These are phyloP conservation scores for Troilus luridus DNA, from an alignment of 2,888 invertebrate species.

Conservation along the genomic window DNA sequence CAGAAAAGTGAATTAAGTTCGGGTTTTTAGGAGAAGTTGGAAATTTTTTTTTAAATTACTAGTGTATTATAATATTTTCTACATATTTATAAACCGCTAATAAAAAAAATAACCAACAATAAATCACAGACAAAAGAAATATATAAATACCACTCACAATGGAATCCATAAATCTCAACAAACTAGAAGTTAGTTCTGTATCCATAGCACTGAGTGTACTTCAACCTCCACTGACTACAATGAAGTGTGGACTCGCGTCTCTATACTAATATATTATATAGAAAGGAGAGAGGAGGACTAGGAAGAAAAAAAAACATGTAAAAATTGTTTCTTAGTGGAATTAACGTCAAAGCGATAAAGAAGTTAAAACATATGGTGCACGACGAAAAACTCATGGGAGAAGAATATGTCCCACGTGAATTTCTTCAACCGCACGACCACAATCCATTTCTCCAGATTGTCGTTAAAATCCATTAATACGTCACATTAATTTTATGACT, in stretches of 20 bases:
- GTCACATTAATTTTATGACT: not conserved
- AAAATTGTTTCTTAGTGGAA: conserved; percentile 22
- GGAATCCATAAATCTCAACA: not conserved
- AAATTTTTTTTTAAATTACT: too few species aligned
- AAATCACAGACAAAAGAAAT: not conserved
- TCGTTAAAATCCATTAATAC: not conserved
- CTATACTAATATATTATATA: conserved; percentile 9
- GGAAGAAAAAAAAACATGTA: not conserved
- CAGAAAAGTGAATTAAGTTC: too few species aligned
- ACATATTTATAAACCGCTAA: not conserved
- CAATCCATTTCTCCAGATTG: not conserved
- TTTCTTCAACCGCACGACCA: not conserved
- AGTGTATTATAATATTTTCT: not conserved
- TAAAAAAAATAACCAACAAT: not conserved
- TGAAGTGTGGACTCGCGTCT: not conserved
- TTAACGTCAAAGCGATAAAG: conserved; percentile 17
- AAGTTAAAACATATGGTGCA: not conserved
- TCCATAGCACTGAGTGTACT: not conserved
- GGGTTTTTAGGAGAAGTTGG: too few species aligned
- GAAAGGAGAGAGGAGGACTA: not conserved
- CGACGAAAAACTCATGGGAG: conserved; percentile 18
- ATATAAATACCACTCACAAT: not conserved
- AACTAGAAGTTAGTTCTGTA: not conserved
- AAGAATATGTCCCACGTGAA: conserved; percentile 16
- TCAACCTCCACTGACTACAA: not conserved